A percentile compares a stretch with the other conserved stretches of the same genome.
Conservation (phyloP, 1,140 invertebrate genomes). For the Drosophila parabipectinata region DNA sequence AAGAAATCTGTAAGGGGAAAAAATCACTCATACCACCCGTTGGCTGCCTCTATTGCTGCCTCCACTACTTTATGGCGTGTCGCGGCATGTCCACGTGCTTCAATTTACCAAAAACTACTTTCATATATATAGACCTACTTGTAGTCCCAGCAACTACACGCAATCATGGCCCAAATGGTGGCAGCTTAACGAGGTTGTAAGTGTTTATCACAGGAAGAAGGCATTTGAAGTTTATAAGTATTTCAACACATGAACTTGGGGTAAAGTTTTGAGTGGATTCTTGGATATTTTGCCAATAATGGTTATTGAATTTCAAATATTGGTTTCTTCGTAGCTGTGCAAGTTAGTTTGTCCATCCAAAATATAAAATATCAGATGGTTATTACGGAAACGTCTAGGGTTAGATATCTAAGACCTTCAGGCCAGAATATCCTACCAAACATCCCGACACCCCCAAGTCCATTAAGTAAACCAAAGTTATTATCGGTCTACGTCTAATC, state of each 20-base stretch:
- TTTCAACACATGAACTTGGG: slow-evolving; percentile 8
- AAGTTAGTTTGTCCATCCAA: too few relatives aligned
- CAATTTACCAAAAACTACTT: slow-evolving; percentile 39
- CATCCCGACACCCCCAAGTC: neutral
- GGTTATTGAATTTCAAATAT: too few relatives aligned
- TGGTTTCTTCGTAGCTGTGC: too few relatives aligned
- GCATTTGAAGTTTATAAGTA: slow-evolving; percentile 41
- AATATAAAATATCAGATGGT: too few relatives aligned
- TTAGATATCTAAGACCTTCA: too few relatives aligned
- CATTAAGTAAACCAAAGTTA: slow-evolving; percentile 12
- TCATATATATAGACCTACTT: slow-evolving; percentile 11
- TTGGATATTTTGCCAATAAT: neutral
- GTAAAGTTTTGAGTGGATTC: neutral
- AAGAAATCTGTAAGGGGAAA: neutral
- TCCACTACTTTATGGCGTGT: slow-evolving; percentile 64
- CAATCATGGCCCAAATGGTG: slow-evolving; percentile 55
- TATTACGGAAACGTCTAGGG: too few relatives aligned
- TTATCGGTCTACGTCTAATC: slow-evolving; percentile 17
- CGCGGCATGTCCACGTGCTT: slow-evolving; percentile 56
- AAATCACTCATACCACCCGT: slow-evolving; percentile 27
- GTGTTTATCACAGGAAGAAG: slow-evolving; percentile 41
- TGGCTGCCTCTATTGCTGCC: slow-evolving; percentile 25
- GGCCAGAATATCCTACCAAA: neutral
- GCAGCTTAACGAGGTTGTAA: slow-evolving; percentile 24
- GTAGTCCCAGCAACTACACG: slow-evolving; percentile 43